Base-by-base conservation (phyloP, 2,888 invertebrate genomes). In the Watsonalla binaria region DNA sequence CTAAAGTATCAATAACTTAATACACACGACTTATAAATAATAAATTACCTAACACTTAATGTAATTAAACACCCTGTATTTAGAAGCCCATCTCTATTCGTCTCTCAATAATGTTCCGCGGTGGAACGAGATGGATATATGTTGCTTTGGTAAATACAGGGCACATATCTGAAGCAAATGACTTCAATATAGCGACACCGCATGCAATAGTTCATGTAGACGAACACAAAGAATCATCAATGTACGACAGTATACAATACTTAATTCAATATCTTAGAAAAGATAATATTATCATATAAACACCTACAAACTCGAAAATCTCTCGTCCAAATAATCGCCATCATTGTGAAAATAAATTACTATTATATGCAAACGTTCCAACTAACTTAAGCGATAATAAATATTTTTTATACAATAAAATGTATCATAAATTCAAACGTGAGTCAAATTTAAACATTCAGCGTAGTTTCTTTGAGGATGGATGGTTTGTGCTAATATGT, bases 371-470 rank as follows among this genome's bases (percentile, higher is more conserved):
- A 84, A 89, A 87, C 86, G 76, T 84, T 76, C 82, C 80, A 87
- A 88, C 86, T 88, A 89, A 90, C 89, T 81, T 86, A 88, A 90
- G 87, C 80, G 78, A 85, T 88, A 89, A 79, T 87, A 88, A 89
- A 90, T 90, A 89, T 90, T 85, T 79, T 77, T 86, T 87, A 85
- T 84, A 84, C 78, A 86, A 90, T 90, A 90, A 90, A 90, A 90
- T 90, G 90, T 90, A 86, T 89, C 80, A 89, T 90, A 90, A 90
- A 90, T 90, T 90, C 83, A 90, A 90, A 90, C 90, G 86, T 87
- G 89, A 86, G 75, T 86, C 79, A 86, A 81, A 77, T 84, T 85
- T 79, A 85, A 89, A 89, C 87, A 86, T 86, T 82, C 84, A 86
- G 87, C 86, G 74, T 86, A 87, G 75, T 86, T 76, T 72, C 84